Conservation (phyloP, 2,113 vertebrate species). For the Platycercus adscitus region DNA sequence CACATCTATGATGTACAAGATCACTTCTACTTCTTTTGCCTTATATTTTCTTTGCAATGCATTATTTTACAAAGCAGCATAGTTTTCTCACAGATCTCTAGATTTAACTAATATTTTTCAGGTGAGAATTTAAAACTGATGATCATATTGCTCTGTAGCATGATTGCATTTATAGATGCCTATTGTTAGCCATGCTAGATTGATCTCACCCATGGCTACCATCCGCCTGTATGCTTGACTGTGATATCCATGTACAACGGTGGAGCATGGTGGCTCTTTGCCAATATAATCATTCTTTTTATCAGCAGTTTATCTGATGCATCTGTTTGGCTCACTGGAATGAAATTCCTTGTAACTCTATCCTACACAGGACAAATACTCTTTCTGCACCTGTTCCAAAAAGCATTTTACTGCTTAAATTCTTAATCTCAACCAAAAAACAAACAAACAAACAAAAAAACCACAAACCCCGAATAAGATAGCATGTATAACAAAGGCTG, state of each 20-base stretch:
- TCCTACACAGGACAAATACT: background rate
- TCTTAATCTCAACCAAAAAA: background rate
- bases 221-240: background rate
- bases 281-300: background rate
- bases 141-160: background rate
- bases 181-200: background rate
- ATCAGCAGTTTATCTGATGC: conserved; percentile 35
- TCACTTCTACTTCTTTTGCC: background rate
- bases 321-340: conserved; percentile 37
- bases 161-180: background rate
- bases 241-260: background rate
- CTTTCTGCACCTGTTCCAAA: conserved; percentile 47
- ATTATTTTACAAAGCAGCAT: background rate
- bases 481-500: background rate
- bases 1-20: background rate
- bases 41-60: background rate
- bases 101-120: background rate
- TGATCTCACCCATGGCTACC: background rate
- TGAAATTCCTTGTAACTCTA: conserved; percentile 39
- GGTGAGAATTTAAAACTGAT: background rate
- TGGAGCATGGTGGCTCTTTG: background rate
- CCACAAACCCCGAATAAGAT: background rate
- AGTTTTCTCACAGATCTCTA: background rate
- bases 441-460: background rate
- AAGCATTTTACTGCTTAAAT: background rate